Evolutionary conservation across 2,888 invertebrate genomes (phyloP), one percentile per base, ranked within the genome.

Genomic region (Andrena flavipes): DNA sequence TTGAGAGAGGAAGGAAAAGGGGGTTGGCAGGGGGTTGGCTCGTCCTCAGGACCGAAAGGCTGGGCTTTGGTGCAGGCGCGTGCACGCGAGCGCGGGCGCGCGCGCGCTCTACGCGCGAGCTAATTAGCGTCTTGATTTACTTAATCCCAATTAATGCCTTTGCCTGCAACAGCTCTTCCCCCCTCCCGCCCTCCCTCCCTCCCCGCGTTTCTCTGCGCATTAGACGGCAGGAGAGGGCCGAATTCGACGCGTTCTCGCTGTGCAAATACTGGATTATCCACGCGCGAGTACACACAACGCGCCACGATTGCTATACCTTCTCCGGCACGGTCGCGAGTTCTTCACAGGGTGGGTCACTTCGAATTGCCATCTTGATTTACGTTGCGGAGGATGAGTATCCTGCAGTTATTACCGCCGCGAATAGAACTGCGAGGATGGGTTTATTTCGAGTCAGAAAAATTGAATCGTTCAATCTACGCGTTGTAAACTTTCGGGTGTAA

Each of bases 81-180:
- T 79, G 65, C 85, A n/a, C 59, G 26, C 8, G 30, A 30, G 48
- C 33, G 76, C 8, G 2, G 8, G 83, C 74, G 80, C 76, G 77
- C 76, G 77, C 70, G 77, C 76, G 83, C 77, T 74, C 82, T 77
- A 74, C 80, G 88, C 83, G 89, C 92, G 91, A 92, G 94, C 93
- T 94, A 94, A 94, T 94, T 94, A 94, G 93, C 93, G 92, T 93
- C 94, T 94, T 94, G 93, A 94, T 94, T 94, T 94, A 94, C 93
- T 94, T 94, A 94, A 94, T 94, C 93, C 94, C 93, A 94, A 94
- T 94, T 94, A 94, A 94, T 93, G 90, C 93, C 89, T 88, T 88
- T 86, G 91, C 88, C 89, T 88, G 89, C 82, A 89, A 88, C 87
- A 86, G 84, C 80, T 83, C 80, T 78, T 26, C 26, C 56, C 26